Conservation (phyloP, 2,113 vertebrate species). For the Rhinopithecus roxellana region DNA sequence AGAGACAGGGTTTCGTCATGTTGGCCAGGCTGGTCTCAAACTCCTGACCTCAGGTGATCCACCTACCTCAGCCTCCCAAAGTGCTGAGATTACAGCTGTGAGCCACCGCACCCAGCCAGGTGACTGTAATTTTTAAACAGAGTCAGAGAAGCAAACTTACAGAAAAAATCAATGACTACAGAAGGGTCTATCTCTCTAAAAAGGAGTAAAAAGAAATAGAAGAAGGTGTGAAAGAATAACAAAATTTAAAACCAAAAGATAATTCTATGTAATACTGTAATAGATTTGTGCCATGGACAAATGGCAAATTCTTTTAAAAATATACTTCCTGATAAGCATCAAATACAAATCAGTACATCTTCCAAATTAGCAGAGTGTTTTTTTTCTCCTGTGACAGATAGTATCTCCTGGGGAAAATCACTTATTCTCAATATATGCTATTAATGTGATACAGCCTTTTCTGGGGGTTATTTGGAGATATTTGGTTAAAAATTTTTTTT, state of each 20-base stretch:
- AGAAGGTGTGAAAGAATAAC: not conserved
- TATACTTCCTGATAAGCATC: not conserved
- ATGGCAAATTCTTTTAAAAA: slow-evolving; percentile 40
- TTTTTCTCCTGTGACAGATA: not conserved
- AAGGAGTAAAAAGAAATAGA: not conserved
- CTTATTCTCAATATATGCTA: not conserved
- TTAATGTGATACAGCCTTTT: not conserved
- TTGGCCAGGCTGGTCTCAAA: too few relatives aligned
- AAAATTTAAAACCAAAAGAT: slow-evolving; percentile 32
- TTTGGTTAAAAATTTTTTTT: not conserved
- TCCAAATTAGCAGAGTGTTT: not conserved
- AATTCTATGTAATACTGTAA: not conserved
- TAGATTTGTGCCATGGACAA: not conserved
- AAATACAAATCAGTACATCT: not conserved
- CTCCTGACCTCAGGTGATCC: too few relatives aligned
- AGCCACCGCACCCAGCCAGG: too few relatives aligned
- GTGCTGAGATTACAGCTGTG: too few relatives aligned
- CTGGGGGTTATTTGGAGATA: slow-evolving; percentile 19
- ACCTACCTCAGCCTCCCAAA: too few relatives aligned
- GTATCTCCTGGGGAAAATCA: not conserved
- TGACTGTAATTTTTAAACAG: not conserved
- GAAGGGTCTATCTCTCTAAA: not conserved
- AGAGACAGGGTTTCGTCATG: too few relatives aligned
- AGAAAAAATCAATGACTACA: not conserved
- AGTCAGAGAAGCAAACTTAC: slow-evolving; percentile 7